Base-by-base conservation (phyloP, 2,888 invertebrate species). In the Drosophila mettleri region DNA sequence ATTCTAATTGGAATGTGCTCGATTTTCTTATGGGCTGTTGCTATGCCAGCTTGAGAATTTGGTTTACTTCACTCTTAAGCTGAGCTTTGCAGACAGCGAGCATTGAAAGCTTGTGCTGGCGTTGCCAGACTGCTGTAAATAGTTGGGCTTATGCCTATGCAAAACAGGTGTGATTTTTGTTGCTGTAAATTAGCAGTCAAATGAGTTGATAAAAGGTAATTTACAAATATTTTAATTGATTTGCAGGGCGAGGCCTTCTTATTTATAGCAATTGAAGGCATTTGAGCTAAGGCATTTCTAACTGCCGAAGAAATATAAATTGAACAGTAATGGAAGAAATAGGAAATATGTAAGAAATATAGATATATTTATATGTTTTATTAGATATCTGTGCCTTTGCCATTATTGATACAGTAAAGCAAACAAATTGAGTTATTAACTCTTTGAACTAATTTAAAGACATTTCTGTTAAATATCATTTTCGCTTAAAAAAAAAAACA, bases 111-210 rank as follows among this genome's bases (percentile, higher is more conserved):
- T 81, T 54, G 0, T 14, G 12, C 18, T 10, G 9, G 67, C 33
- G 86, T 79, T 88, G 79, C 67, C 81, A 75, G 64, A 51, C 29
- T 51, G 38, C 27, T 22, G 43, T 24, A 3, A 24, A 36, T 10
- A 7, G 33, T 9, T 45, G 12, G 14, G 1, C 12, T n/a, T 4
- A 10, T 14, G 16, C 10, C 5, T 60, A 24, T 48, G 18, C 24
- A 38, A 52, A 14, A 10, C 7, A 59, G 24, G 39, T 55, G 78
- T 16, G 46, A 61, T n/a, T 22, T 54, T 33, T 58, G 34, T 29
- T 33, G 22, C 24, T 22, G n/a, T 18, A 18, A 74, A 69, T 72
- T 59, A 69, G 29, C 63, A 54, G n/a, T 8, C 14, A 53, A 63
- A 48, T 22, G 20, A 39, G 45, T 5, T 59, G 24, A 70, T 51